These are phyloP conservation scores for Haliaeetus leucogaster DNA, from an alignment of 2,113 vertebrate genomes.

Conservation along the genomic window DNA sequence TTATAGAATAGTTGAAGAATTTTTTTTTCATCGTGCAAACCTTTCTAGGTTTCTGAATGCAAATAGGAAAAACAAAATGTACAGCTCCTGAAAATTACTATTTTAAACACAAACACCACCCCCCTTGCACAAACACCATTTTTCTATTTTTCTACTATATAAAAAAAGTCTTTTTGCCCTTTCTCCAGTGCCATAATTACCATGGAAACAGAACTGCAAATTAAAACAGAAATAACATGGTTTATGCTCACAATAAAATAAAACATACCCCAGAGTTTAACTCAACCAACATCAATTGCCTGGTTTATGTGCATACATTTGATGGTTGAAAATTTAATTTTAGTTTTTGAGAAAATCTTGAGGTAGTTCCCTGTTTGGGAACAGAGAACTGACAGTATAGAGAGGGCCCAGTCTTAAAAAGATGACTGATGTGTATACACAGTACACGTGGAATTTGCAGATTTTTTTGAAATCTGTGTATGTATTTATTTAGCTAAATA, in stretches of 20 bases:
- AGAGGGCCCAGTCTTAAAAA: background rate
- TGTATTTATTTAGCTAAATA: background rate
- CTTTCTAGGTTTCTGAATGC: conserved; percentile 6
- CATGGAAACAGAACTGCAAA: conserved; percentile 76
- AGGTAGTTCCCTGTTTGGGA: background rate
- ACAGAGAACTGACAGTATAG: background rate
- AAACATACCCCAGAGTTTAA: conserved; percentile 52
- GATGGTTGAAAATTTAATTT: background rate
- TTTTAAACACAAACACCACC: background rate
- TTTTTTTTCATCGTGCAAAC: background rate
- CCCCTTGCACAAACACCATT: background rate
- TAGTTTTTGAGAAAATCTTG: background rate
- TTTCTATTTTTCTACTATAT: conserved; percentile 44
- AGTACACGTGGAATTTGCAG: background rate
- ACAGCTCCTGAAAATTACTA: conserved; percentile 32
- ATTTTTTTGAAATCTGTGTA: background rate
- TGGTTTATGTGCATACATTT: background rate
- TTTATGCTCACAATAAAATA: conserved; percentile 62
- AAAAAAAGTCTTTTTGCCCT: conserved; percentile 38
- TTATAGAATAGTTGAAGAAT: background rate
- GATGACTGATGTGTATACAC: background rate
- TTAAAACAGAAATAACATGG: conserved; percentile 65
- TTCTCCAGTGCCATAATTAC: conserved; percentile 69
- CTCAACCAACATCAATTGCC: conserved; percentile 11
- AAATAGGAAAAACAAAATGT: conserved; percentile 3